These are phyloP conservation scores for Labia minor DNA, from an alignment of 2,888 invertebrate species.

Conservation along the genomic window DNA sequence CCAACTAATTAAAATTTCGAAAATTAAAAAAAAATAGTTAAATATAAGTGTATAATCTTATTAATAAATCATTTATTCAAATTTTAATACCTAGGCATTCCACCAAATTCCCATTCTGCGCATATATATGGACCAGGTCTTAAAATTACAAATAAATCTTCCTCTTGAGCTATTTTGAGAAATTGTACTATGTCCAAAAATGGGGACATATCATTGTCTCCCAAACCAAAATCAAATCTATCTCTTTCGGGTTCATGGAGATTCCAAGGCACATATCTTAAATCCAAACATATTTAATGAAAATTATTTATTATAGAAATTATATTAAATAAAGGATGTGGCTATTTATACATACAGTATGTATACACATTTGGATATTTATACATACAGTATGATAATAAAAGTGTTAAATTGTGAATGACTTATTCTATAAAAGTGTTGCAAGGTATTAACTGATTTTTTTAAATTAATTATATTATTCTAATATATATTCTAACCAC, in stretches of 20 bases:
- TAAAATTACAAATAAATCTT: slow-evolving; percentile 40
- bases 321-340: too few relatives aligned
- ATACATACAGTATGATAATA: too few relatives aligned
- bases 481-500: too few relatives aligned
- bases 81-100: slow-evolving; percentile 26
- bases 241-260: slow-evolving; percentile 35
- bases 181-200: slow-evolving; percentile 35
- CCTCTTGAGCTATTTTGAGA: slow-evolving; percentile 37
- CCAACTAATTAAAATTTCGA: too few relatives aligned
- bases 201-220: slow-evolving; percentile 31
- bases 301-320: neutral
- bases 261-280: slow-evolving; percentile 37
- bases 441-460: too few relatives aligned
- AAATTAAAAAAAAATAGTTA: slow-evolving; percentile 17
- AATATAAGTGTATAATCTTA: neutral
- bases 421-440: too few relatives aligned
- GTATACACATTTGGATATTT: too few relatives aligned
- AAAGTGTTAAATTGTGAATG: too few relatives aligned
- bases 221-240: slow-evolving; percentile 35
- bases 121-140: slow-evolving; percentile 45
- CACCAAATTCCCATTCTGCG: slow-evolving; percentile 41
- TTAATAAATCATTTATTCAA: neutral
- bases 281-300: too few relatives aligned
- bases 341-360: too few relatives aligned
- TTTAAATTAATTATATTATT: too few relatives aligned